phyloP scores from a whole-genome alignment of 2,888 invertebrate species.

The Ectemnius cavifrons region DNA sequence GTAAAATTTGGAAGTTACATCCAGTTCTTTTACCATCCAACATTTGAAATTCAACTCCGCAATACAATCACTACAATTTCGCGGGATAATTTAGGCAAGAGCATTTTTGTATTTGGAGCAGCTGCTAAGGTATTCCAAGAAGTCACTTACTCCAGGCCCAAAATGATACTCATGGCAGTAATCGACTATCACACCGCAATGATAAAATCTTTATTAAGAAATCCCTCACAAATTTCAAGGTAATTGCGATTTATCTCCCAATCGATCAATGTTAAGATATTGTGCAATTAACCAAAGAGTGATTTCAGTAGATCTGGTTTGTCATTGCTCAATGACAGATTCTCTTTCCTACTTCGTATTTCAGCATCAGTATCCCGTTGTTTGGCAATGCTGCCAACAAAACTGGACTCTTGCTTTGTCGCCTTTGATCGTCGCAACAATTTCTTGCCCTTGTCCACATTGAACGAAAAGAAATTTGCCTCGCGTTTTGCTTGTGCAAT shows the following conservation, averaged over 20 bases:
- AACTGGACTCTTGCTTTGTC: slow-evolving; percentile 47
- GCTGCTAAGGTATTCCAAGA: too few species aligned
- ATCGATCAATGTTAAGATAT: too few species aligned
- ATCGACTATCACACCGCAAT: too few species aligned
- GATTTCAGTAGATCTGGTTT: slow-evolving; percentile 70
- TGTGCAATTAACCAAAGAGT: slow-evolving; percentile 62
- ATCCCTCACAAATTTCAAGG: too few species aligned
- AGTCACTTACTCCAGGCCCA: too few species aligned
- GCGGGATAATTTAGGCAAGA: too few species aligned
- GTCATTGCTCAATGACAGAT: slow-evolving; percentile 50
- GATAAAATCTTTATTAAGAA: too few species aligned
- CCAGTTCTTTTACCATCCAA: slow-evolving; percentile 61
- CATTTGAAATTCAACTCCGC: slow-evolving; percentile 49
- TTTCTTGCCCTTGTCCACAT: slow-evolving; percentile 89
- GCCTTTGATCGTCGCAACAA: slow-evolving; percentile 76
- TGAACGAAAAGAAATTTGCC: slow-evolving; percentile 90
- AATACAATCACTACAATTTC: too few species aligned
- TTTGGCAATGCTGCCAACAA: slow-evolving; percentile 66
- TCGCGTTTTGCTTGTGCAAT: slow-evolving; percentile 95
- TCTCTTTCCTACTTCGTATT: slow-evolving; percentile 67
- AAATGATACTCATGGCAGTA: too few species aligned
- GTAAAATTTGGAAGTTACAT: slow-evolving; percentile 80
- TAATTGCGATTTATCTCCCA: too few species aligned
- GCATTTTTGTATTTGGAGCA: too few species aligned
- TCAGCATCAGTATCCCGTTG: slow-evolving; percentile 74